A percentile compares a stretch with the other conserved stretches of the same genome.
Evolutionary conservation across 1,140 invertebrate genomes (phyloP).

Genomic region (Sesamia nonagrioides): DNA sequence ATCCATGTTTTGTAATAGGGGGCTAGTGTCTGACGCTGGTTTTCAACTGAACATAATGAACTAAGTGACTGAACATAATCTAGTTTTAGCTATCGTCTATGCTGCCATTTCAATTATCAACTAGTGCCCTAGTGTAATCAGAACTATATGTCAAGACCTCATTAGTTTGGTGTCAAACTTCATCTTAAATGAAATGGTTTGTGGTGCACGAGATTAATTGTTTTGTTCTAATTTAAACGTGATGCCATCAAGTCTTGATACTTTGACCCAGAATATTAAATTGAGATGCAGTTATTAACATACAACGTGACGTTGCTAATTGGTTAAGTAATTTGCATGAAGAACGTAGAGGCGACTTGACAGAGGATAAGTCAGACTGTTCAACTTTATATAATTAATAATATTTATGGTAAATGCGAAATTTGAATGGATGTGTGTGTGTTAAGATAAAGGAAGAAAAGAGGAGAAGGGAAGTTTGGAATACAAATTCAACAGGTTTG

Average conservation of each 20-base stretch:
- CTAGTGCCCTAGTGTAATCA: conserved; percentile 5
- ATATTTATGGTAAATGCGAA: not conserved
- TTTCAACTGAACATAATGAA: no score
- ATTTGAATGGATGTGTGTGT: no score
- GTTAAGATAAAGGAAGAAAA: no score
- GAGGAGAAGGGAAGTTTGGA: no score
- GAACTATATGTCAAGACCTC: conserved; percentile 10
- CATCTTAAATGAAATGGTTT: conserved; percentile 8
- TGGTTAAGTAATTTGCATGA: not conserved
- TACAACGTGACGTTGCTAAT: not conserved
- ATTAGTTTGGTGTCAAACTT: not conserved
- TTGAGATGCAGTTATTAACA: not conserved
- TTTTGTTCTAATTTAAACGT: conserved; percentile 17
- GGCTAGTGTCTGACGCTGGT: no score
- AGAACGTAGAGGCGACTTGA: not conserved
- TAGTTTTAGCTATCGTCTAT: not conserved
- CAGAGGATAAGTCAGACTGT: not conserved
- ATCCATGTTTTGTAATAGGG: no score
- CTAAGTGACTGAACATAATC: no score
- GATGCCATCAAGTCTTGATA: not conserved
- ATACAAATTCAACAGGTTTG: no score
- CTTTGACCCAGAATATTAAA: not conserved
- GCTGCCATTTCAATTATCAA: conserved; percentile 13
- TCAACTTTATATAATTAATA: no score
- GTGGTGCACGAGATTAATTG: not conserved